Percentiles rank a stretch among this genome's conserved stretches.
phyloP scores from a whole-genome alignment of 1,140 invertebrate genomes.

The Euura lappo region DNA sequence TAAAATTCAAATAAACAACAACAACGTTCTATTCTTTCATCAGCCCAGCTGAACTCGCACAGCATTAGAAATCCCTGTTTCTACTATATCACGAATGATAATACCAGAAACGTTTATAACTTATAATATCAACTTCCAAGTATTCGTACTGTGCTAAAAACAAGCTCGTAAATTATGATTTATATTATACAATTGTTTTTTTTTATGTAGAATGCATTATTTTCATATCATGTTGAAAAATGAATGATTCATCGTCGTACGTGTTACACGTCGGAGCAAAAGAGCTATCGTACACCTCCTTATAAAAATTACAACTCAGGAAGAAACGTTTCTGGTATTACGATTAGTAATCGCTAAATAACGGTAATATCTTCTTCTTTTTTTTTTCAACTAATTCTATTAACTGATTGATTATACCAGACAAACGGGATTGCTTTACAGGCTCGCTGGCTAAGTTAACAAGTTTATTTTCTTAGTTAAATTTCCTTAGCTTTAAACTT shows the following conservation, averaged over 20 bases:
- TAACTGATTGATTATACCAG: neutral
- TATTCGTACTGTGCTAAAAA: too few species aligned
- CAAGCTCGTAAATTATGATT: conserved; percentile 1
- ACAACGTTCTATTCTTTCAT: neutral
- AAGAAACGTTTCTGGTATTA: neutral
- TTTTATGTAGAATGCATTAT: neutral
- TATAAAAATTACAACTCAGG: neutral
- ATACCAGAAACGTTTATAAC: neutral
- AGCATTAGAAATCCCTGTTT: neutral
- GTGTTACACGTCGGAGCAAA: too few species aligned
- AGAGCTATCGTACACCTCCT: neutral
- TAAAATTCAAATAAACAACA: neutral
- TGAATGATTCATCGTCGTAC: neutral
- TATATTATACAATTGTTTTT: neutral
- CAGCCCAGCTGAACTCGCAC: neutral
- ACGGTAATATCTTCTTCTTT: neutral
- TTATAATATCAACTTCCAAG: neutral
- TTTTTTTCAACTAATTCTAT: neutral
- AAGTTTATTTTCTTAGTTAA: neutral
- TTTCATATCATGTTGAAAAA: neutral
- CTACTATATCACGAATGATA: neutral
- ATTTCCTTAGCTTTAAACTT: conserved; percentile 1
- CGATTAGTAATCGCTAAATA: neutral
- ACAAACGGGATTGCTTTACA: neutral
- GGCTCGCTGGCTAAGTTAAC: neutral